Evolutionary conservation across 2,797 vertebrate species (phyloP).

Genomic region (Luscinia luscinia): DNA sequence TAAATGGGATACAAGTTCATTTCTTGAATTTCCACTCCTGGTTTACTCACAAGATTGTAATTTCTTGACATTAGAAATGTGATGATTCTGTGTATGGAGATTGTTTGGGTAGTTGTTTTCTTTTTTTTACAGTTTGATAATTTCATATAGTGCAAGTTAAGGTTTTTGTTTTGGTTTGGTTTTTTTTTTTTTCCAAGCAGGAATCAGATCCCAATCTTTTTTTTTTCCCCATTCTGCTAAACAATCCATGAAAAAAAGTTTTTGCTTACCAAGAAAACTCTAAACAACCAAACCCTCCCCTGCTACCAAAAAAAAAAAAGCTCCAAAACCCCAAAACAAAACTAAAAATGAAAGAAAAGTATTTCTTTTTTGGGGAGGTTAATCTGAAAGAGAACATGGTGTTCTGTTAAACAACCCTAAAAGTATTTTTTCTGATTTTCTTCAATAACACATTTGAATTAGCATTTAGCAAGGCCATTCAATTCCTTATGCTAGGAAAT

Average conservation of each 20-base stretch:
- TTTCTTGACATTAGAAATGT: neutral
- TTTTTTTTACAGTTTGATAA: neutral
- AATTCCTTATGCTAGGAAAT: neutral
- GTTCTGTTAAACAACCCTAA: neutral
- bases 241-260: neutral
- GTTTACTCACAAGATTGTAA: neutral
- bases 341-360: neutral
- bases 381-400: neutral
- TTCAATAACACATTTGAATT: neutral
- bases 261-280: accelerated
- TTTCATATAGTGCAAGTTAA: neutral
- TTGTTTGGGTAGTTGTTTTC: neutral
- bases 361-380: neutral
- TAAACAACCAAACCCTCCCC: neutral
- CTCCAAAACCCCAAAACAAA: neutral
- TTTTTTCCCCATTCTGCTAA: neutral
- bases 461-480: neutral
- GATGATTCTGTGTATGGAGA: accelerated
- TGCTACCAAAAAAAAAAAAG: accelerated
- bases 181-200: neutral
- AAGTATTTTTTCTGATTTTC: neutral
- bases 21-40: neutral
- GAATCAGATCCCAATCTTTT: neutral
- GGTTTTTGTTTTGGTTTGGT: no score
- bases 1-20: neutral